phyloP scores from a whole-genome alignment of 2,888 invertebrate species.

The Balanococcus diminutus region DNA sequence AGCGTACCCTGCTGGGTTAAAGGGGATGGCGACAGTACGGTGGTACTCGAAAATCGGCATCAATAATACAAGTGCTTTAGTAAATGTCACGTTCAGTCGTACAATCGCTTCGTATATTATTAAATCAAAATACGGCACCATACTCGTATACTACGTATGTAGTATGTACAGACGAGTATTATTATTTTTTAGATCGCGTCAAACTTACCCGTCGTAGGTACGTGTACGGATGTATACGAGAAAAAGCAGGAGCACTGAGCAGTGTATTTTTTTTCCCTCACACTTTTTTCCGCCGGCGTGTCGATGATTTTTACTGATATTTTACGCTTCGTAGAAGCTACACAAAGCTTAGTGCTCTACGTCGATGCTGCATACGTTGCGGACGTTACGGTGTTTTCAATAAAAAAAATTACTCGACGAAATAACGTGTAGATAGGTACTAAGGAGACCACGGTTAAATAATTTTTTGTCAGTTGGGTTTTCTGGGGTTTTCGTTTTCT shows the following conservation, averaged over 20 bases:
- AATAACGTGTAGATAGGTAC: no score
- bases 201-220: not conserved
- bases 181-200: not conserved
- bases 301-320: not conserved
- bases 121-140: not conserved
- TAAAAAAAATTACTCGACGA: not conserved
- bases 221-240: no score
- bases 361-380: not conserved
- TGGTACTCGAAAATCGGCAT: not conserved
- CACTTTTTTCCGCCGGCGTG: not conserved
- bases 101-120: slow-evolving; percentile 1
- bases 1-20: not conserved
- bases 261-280: not conserved
- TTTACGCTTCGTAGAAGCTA: not conserved
- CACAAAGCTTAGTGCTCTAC: not conserved
- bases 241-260: no score
- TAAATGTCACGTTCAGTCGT: slow-evolving; percentile 11
- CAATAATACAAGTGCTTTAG: slow-evolving; percentile 5
- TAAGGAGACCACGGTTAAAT: no score
- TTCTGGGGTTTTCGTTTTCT: no score
- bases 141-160: not conserved
- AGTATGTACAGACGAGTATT: not conserved
- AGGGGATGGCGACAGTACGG: not conserved
- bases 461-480: no score
- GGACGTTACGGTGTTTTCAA: not conserved